Base-by-base conservation (phyloP, 2,797 vertebrate genomes). In the Anniella stebbinsi region DNA sequence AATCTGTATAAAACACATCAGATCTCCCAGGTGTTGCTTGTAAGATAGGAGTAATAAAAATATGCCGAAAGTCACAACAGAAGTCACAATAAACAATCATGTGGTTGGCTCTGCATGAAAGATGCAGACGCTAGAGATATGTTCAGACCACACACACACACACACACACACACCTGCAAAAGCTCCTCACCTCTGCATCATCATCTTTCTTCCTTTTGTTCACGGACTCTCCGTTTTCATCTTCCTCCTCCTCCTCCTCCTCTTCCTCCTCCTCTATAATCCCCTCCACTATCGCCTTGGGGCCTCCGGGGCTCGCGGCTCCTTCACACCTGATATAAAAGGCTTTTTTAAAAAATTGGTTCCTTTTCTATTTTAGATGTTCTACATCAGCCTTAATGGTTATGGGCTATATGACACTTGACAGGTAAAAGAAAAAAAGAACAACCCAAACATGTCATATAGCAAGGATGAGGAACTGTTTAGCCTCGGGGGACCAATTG, bases 201-300 rank as follows among this genome's bases (percentile, higher is more conserved):
- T 99, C 98, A 94, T 99, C 98, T 89, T 99, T 99, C 97, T 99
- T 99, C 90, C 98, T 98, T 96, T 99, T 99, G 93, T 98, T 98
- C 92, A 98, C 97, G 28, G 98, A 98, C 90, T 98, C 98, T 88
- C 98, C 98, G 80, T 96, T 98, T 94, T 97, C 96, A 33, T 98
- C 98, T 1, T 98, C 97, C 1, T 98, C 97, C 0, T 97, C 97
- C 1, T 98, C 97, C 0, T 97, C 97, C 11, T 97, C 97, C 10
- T 98, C 98, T 80, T 98, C 98, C 66, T 98, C 98, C 87, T 98
- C 98, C 93, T 99, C 98, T 96, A 99, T 99, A 88, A 99, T 99
- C 63, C 98, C 99, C 94, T 99, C 99, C 66, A 98, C 98, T 70
- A 99, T 98, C 96, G 98, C 98, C 90, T 98, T 98, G 88, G 98